phyloP scores from a whole-genome alignment of 2,113 vertebrate genomes.

The Tyto alba region DNA sequence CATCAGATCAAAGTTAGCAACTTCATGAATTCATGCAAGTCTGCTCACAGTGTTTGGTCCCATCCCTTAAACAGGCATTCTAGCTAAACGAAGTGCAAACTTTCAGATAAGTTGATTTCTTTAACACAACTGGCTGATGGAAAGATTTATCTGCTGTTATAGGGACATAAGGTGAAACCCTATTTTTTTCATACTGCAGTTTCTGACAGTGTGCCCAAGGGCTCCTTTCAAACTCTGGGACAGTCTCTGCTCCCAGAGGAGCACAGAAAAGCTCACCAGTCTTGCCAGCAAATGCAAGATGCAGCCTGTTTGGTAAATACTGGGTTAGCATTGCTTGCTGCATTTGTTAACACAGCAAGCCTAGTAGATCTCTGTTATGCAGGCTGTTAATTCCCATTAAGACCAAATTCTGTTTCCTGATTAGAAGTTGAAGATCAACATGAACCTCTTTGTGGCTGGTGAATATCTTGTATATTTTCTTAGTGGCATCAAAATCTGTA shows the following conservation, averaged over 20 bases:
- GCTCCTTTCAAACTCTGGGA: not conserved
- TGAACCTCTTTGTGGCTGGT: not conserved
- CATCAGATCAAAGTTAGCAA: not conserved
- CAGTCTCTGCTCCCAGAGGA: not conserved
- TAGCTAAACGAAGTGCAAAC: not conserved
- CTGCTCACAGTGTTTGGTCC: not conserved
- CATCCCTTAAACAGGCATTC: not conserved
- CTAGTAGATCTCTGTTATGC: not conserved
- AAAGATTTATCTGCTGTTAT: not conserved
- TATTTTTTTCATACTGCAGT: not conserved
- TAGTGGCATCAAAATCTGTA: not conserved
- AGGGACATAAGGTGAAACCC: not conserved
- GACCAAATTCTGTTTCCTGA: not conserved
- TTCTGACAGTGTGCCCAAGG: not conserved
- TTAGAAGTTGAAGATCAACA: not conserved
- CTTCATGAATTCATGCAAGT: not conserved
- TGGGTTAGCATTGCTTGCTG: not conserved
- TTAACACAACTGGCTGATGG: not conserved
- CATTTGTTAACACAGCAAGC: not conserved
- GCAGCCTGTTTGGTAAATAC: not conserved
- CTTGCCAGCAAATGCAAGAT: not conserved
- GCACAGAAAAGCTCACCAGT: not conserved
- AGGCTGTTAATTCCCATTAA: not conserved
- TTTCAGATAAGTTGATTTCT: not conserved
- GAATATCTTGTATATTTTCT: not conserved